Base-by-base conservation (phyloP, 1,140 invertebrate species). In the Cherax destructor region DNA sequence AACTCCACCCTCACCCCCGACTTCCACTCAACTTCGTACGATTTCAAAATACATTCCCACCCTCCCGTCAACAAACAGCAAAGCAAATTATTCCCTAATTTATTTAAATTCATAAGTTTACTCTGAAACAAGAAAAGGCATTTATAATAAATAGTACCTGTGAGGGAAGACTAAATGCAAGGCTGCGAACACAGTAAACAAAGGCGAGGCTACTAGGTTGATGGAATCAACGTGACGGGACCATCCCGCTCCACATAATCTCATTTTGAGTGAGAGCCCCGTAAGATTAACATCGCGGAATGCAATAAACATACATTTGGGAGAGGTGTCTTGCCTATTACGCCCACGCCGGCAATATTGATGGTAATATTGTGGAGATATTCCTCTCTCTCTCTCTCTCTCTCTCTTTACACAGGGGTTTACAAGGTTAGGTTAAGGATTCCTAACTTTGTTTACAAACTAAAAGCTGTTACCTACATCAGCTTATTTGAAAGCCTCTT, bases 271-370 rank as follows among this genome's bases (percentile, higher is more conserved):
- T 81, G 79, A 81, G 50, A 30, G 52, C 24, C 18, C 56, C 79
- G 56, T 81, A 81, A 81, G 79, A 81, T 81, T 81, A 81, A 81
- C 79, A 81, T 81, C 79, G 47, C 56, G 79, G 79, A 56, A 81
- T 81, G 79, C 79, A 81, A 81, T 81, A 81, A 81, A 81, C 79
- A 81, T 81, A 81, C 79, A 81, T 59, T 59, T 56, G 24, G 79
- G 47, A 47, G 50, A 56, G 79, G 56, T 56, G 56, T 56, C 21
- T 50, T 18, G 56, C 16, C 79, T 18, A 81, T 59, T 56, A 13
- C 50, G 50, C 50, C 4, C 18, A 50, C 24, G 21, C 24, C 24
- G 9, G 50, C 49, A 10, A 47, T 81, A 81, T 81, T 81, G 79
- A 81, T 81, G 79, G 50, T 59, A 81, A 9, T n/a, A 59, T 81